Base-by-base conservation (phyloP, 2,797 vertebrate genomes). In the Silurus lanzhouensis region DNA sequence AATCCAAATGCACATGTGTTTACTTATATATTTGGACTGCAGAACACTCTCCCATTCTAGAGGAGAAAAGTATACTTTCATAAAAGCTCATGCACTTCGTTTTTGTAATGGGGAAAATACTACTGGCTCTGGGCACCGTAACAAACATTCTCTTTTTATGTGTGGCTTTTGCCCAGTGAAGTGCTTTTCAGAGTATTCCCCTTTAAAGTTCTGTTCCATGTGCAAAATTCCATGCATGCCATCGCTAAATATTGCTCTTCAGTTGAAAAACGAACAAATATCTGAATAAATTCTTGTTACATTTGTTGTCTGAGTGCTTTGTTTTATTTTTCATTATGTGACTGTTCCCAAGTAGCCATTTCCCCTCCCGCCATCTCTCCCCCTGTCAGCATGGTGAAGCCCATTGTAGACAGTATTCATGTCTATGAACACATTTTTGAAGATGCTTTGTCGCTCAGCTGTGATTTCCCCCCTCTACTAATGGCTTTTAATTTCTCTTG, bases 201-300 rank as follows among this genome's bases (percentile, higher is more conserved):
- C 95, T 96, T 97, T 96, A 97, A 98, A 98, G 90, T 96, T 95
- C 93, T 96, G 95, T 96, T 97, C 95, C 96, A 96, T 97, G 96
- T 95, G 96, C 96, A 96, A 95, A 94, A 94, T 96, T 95, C 95
- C 96, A 96, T 96, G 97, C 98, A 98, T 99, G 98, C 96, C 93
- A 96, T 95, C 93, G 93, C 94, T 96, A 92, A 94, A 95, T 97
- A 96, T 97, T 94, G 96, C 96, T 97, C 93, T 94, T 95, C 93
- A 93, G 93, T 95, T 94, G 90, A 88, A 87, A 92, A 52, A 81
- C 84, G 55, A 81, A 88, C 83, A 80, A 92, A 90, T 94, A 87
- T 94, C 93, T 93, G 91, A 91, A 93, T 92, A 94, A 95, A 97
- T 94, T 95, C 93, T 94, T 96, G 96, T 98, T 96, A 96, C 94